Evolutionary conservation across 2,113 vertebrate species (phyloP).

Genomic region (Plecotus auritus): DNA sequence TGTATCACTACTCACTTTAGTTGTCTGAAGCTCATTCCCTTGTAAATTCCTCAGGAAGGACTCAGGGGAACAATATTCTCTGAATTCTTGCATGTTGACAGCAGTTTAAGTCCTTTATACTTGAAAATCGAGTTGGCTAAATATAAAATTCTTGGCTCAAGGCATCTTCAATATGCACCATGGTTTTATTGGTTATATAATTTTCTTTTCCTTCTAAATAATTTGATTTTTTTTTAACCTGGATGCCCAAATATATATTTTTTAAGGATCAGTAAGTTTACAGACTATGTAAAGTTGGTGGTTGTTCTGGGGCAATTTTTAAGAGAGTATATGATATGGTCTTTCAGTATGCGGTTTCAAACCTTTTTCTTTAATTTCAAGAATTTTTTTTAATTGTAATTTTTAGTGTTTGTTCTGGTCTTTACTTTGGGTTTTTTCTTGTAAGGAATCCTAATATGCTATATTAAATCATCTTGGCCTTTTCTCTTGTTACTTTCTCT

Average conservation of each 20-base stretch:
- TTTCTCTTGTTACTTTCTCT: not conserved
- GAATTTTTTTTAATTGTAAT: not conserved
- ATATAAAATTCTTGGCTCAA: slow-evolving; percentile 14
- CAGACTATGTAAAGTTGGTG: not conserved
- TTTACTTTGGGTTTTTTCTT: not conserved
- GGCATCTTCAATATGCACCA: not conserved
- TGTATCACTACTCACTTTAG: not conserved
- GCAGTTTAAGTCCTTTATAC: not conserved
- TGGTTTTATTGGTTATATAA: slow-evolving; percentile 10
- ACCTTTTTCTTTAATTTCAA: not conserved
- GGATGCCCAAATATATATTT: not conserved
- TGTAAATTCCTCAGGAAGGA: slow-evolving; percentile 38
- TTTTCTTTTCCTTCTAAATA: slow-evolving; percentile 21
- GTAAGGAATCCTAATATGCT: not conserved
- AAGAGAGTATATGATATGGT: not conserved
- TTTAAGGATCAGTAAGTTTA: not conserved
- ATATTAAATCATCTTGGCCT: not conserved
- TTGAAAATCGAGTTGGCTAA: slow-evolving; percentile 23
- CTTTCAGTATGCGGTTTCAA: not conserved
- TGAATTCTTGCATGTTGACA: slow-evolving; percentile 24
- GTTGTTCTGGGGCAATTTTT: not conserved
- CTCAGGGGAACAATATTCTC: slow-evolving; percentile 13
- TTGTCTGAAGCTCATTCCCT: not conserved
- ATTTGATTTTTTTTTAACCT: slow-evolving; percentile 30
- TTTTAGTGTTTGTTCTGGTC: not conserved